phyloP scores from a whole-genome alignment of 2,888 invertebrate genomes.

The Ophioninae sp. region DNA sequence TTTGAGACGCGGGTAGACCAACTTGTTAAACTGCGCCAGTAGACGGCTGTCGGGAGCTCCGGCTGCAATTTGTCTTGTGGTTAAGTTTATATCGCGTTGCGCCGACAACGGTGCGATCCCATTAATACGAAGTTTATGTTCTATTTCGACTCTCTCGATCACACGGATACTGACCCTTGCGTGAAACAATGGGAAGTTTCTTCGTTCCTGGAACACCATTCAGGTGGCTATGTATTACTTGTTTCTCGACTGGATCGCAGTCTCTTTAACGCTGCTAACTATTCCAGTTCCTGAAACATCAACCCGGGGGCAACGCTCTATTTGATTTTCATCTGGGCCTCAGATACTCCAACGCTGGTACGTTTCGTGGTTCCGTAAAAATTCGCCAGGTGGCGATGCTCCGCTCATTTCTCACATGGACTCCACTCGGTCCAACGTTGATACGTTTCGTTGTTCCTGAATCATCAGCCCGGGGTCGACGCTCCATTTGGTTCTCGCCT shows the following conservation, averaged over 20 bases:
- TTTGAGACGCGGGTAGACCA: conserved; percentile 17
- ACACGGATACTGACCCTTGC: not conserved
- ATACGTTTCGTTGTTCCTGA: too few species aligned
- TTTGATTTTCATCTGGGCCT: too few species aligned
- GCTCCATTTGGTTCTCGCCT: too few species aligned
- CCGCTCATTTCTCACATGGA: too few species aligned
- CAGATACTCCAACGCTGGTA: too few species aligned
- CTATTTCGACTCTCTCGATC: not conserved
- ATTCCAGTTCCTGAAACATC: too few species aligned
- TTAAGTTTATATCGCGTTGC: conserved; percentile 20
- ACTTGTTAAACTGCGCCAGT: conserved; percentile 30
- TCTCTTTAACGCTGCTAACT: not conserved
- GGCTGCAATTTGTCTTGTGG: conserved; percentile 35
- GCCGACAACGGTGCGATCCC: not conserved
- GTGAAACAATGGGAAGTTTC: not conserved
- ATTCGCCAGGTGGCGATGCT: too few species aligned
- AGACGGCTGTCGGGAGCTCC: conserved; percentile 11
- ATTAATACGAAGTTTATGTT: conserved; percentile 12
- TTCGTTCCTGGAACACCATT: not conserved
- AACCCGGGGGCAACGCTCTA: too few species aligned
- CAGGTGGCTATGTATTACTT: not conserved
- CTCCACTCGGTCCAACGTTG: too few species aligned
- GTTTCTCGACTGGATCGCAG: not conserved
- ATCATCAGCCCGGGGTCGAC: too few species aligned
- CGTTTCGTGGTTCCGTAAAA: too few species aligned